These are phyloP conservation scores for Campopleginae sp. DNA, from an alignment of 2,888 invertebrate genomes.

Conservation along the genomic window DNA sequence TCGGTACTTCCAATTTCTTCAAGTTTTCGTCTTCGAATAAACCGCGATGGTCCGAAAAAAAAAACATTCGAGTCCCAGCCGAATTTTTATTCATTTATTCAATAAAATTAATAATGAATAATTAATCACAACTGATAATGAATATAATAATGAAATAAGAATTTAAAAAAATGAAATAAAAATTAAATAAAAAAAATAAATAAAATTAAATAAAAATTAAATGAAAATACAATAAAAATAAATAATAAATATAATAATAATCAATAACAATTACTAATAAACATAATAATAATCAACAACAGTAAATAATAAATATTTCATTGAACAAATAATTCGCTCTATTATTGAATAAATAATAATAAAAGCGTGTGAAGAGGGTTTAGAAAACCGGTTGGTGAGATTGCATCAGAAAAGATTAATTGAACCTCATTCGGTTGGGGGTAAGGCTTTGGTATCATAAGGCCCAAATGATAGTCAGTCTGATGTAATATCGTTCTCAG, in stretches of 20 bases:
- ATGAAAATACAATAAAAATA: no score
- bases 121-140: no score
- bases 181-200: no score
- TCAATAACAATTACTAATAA: no score
- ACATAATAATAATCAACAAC: no score
- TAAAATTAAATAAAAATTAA: no score
- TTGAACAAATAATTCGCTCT: no score
- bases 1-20: background rate
- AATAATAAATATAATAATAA: no score
- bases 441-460: slow-evolving; percentile 40
- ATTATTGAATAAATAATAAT: no score
- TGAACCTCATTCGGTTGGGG: slow-evolving; percentile 59
- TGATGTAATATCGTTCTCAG: slow-evolving; percentile 72
- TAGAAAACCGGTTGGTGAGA: slow-evolving; percentile 62
- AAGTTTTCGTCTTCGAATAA: background rate
- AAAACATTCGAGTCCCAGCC: no score
- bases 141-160: no score
- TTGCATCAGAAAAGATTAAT: slow-evolving; percentile 75
- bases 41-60: background rate
- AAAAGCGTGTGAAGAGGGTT: slow-evolving; percentile 36
- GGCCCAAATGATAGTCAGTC: slow-evolving; percentile 70
- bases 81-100: background rate
- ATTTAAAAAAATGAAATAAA: no score
- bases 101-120: background rate
- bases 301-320: background rate